Evolutionary conservation across 2,113 vertebrate species (phyloP), one percentile per base, ranked within the genome.

Genomic region (Ptilorrhoa leucosticta): DNA sequence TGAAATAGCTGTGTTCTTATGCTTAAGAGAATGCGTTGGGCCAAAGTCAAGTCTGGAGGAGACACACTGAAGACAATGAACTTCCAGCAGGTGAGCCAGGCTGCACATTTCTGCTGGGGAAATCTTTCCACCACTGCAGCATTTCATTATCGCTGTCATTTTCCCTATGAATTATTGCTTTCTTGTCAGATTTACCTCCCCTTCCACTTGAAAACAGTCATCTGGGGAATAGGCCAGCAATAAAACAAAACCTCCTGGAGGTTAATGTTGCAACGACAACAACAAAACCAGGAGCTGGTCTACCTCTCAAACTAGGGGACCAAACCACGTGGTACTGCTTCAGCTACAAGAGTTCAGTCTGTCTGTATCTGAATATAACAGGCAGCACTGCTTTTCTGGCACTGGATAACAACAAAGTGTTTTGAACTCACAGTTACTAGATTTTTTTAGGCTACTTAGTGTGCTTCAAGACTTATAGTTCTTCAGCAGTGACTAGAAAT

Each of bases 161-260:
- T 94, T 91, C 56, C 48, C 51, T 73, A 87, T 31, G 66, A 97
- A 94, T 95, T 96, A 93, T 82, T 94, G 88, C 71, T 92, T 92
- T 90, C 69, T 93, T 81, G 84, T 94, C 91, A 90, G 91, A 83
- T 96, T 72, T 94, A 88, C 86, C 78, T 91, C 69, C 83, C 71
- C 53, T 65, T 71, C 85, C 60, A 78, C 84, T 87, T 87, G 60
- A 94, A 93, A 97, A 89, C 40, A 80, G 69, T 82, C 80, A 87
- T 84, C 53, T 54, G n/a, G 56, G 45, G 93, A 97, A 89, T 4
- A 90, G 39, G 45, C 30, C 35, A 30, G 30, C 37, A 89, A 83
- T 61, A 92, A 87, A 93, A 76, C 45, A 88, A 94, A 94, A 83
- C 51, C 64, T 90, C 69, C 70, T 69, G 73, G 61, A 91, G 75